These are phyloP conservation scores for Athalia rosae DNA, from an alignment of 2,888 invertebrate genomes.

Conservation along the genomic window DNA sequence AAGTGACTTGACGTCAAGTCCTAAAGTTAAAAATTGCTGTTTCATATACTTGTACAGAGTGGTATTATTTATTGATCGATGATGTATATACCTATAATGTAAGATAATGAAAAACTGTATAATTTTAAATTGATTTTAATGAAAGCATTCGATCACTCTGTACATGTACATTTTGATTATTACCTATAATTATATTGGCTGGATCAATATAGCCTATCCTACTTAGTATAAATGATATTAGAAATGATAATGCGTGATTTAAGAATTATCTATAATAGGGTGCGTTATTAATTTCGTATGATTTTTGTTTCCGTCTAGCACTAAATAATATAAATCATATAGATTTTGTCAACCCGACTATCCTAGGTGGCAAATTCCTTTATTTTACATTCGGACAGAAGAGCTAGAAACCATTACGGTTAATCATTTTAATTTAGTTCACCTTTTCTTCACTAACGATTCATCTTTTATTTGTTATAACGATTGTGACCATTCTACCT, in stretches of 20 bases:
- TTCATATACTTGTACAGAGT: constrained; percentile 35
- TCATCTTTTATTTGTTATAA: neutral
- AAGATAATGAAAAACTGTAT: too few species aligned
- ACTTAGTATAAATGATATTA: constrained; percentile 38
- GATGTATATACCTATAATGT: too few species aligned
- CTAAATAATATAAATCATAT: constrained; percentile 32
- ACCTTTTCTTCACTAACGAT: neutral
- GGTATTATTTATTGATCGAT: neutral
- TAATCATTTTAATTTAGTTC: neutral
- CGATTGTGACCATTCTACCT: constrained; percentile 26
- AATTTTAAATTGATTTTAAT: neutral
- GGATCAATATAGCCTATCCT: constrained; percentile 41
- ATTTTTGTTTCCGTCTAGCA: neutral
- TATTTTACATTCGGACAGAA: constrained; percentile 31
- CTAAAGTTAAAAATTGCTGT: constrained; percentile 46
- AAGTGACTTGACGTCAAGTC: constrained; percentile 44
- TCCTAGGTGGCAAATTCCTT: constrained; percentile 4
- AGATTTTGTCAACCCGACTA: constrained; percentile 23
- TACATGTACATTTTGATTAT: constrained; percentile 18
- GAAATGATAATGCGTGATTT: constrained; percentile 26
- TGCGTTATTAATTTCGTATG: constrained; percentile 25
- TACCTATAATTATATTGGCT: constrained; percentile 40
- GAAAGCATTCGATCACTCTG: constrained; percentile 30
- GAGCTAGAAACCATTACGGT: constrained; percentile 40
- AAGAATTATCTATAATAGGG: constrained; percentile 26